These are phyloP conservation scores for Xyrichtys novacula DNA, from an alignment of 2,797 vertebrate species.

Conservation along the genomic window DNA sequence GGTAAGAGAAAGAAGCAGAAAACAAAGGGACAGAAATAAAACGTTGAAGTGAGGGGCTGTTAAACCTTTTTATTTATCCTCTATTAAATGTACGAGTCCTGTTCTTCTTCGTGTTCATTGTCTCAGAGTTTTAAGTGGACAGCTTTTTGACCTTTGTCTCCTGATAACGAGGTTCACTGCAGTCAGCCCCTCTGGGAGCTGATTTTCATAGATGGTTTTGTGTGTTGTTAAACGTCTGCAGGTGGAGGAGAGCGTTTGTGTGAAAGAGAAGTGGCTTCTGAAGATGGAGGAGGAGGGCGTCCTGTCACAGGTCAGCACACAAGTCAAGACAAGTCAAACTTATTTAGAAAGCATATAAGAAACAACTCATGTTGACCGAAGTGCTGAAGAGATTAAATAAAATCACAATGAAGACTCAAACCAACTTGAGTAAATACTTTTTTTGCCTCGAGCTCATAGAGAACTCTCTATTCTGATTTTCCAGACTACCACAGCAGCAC, in stretches of 20 bases:
- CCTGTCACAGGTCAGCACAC: slow-evolving; percentile 57
- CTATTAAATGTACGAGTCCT: not conserved
- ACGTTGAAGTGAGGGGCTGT: too few species aligned
- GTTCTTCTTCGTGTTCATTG: not conserved
- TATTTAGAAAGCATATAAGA: too few species aligned
- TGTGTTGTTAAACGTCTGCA: slow-evolving; percentile 53
- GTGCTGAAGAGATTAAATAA: too few species aligned
- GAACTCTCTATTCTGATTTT: too few species aligned
- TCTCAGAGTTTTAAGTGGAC: not conserved
- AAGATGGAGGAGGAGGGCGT: slow-evolving; percentile 59
- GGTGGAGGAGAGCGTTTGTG: slow-evolving; percentile 70
- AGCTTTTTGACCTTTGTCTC: not conserved
- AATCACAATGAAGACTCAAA: too few species aligned
- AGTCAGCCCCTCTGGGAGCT: not conserved
- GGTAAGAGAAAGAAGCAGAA: slow-evolving; percentile 58
- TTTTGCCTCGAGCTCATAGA: too few species aligned
- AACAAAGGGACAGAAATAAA: not conserved
- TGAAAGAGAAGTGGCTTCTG: slow-evolving; percentile 74
- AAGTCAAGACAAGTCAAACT: not conserved
- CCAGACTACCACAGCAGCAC: too few species aligned
- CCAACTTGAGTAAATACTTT: too few species aligned
- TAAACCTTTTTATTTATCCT: too few species aligned
- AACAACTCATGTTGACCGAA: too few species aligned
- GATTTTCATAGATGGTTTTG: slow-evolving; percentile 8
- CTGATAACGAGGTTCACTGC: not conserved